Evolutionary conservation across 2,113 vertebrate genomes (phyloP).

Genomic region (Stigmatopora nigra): DNA sequence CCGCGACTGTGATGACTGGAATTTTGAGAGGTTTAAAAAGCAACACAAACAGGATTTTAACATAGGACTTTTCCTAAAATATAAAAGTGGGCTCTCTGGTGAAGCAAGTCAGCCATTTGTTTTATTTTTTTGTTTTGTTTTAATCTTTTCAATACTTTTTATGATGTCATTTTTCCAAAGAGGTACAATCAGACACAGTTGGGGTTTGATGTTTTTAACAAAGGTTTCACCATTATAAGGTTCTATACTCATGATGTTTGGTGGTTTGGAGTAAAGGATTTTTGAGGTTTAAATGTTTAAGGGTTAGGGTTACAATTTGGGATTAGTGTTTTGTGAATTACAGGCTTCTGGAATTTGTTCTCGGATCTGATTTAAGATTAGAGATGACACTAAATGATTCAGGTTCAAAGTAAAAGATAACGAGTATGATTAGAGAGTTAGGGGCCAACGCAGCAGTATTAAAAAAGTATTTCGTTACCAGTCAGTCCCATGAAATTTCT

Average conservation of each 20-base stretch:
- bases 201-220: slow-evolving; percentile 26
- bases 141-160: slow-evolving; percentile 15
- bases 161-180: slow-evolving; percentile 36
- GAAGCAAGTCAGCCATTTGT: slow-evolving; percentile 65
- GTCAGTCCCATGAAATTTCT: slow-evolving; percentile 10
- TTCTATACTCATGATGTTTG: background rate
- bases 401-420: background rate
- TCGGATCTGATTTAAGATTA: background rate
- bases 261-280: background rate
- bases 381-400: background rate
- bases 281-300: background rate
- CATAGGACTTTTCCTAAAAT: slow-evolving; percentile 73
- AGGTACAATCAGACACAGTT: slow-evolving; percentile 35
- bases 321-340: too few species aligned
- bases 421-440: background rate
- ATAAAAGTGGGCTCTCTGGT: slow-evolving; percentile 36
- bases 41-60: slow-evolving; percentile 66
- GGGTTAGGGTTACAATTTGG: background rate
- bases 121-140: slow-evolving; percentile 68
- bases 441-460: background rate
- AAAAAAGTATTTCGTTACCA: slow-evolving; percentile 10
- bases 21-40: slow-evolving; percentile 70
- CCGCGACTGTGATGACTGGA: slow-evolving; percentile 14
- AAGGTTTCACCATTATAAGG: too few species aligned
- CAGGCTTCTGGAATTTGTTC: background rate